phyloP scores from a whole-genome alignment of 2,888 invertebrate genomes.

The Plusia festucae region DNA sequence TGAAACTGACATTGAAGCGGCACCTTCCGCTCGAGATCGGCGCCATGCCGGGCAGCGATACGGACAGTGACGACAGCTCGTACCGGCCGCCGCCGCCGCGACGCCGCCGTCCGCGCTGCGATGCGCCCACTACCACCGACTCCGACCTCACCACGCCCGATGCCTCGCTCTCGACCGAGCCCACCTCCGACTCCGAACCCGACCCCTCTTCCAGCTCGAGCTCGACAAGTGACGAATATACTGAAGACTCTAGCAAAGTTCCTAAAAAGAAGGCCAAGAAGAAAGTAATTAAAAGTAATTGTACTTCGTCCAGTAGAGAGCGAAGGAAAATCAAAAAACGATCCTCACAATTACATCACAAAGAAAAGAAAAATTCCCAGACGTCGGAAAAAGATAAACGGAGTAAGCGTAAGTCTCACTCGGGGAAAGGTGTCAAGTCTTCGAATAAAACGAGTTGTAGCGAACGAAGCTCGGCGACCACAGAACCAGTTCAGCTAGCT shows the following conservation, averaged over 20 bases:
- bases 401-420: conserved; percentile 71
- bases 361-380: conserved; percentile 44
- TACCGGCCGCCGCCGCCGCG: conserved; percentile 59
- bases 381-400: conserved; percentile 58
- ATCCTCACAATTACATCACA: conserved; percentile 59
- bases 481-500: conserved; percentile 24
- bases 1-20: conserved; percentile 72
- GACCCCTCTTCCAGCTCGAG: conserved; percentile 18
- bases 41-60: conserved; percentile 40
- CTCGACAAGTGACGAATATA: conserved; percentile 38
- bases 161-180: no score
- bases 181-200: conserved; percentile 46
- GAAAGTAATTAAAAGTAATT: conserved; percentile 46
- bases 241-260: conserved; percentile 49
- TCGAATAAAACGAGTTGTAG: conserved; percentile 60
- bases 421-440: conserved; percentile 77
- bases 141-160: conserved; percentile 27
- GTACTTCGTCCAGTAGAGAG: conserved; percentile 48
- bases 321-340: conserved; percentile 61
- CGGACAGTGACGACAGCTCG: conserved; percentile 68
- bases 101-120: conserved; percentile 43
- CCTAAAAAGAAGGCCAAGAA: conserved; percentile 63
- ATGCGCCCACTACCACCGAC: conserved; percentile 24
- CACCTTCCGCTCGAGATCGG: conserved; percentile 43
- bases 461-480: conserved; percentile 17